phyloP scores from a whole-genome alignment of 2,797 vertebrate genomes.

The Rhabdomys pumilio region DNA sequence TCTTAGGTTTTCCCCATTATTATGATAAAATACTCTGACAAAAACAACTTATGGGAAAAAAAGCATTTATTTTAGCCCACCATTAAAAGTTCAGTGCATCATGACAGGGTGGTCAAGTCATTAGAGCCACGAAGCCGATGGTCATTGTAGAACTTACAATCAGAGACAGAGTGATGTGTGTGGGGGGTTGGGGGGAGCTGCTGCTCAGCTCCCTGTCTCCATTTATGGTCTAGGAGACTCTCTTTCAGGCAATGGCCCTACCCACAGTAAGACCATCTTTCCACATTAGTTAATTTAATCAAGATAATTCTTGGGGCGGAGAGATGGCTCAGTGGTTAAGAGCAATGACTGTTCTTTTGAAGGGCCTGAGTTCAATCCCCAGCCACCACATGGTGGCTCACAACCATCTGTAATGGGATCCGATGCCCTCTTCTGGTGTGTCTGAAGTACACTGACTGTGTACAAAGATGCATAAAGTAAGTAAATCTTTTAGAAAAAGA shows the following conservation, averaged over 20 bases:
- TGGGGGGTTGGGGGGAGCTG: too few species aligned
- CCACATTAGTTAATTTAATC: neutral
- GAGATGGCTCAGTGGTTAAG: neutral
- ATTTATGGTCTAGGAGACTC: neutral
- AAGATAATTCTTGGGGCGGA: neutral
- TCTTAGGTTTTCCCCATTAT: neutral
- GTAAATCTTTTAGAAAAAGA: neutral
- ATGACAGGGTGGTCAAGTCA: neutral
- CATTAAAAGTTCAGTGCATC: neutral
- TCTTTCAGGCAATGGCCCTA: neutral
- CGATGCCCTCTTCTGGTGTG: neutral
- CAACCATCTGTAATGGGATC: neutral
- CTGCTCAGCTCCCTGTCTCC: neutral
- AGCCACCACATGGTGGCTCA: neutral
- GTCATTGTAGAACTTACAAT: neutral
- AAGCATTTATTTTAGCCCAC: neutral
- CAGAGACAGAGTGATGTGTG: neutral
- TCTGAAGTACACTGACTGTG: neutral
- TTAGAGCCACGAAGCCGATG: too few species aligned
- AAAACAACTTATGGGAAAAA: neutral
- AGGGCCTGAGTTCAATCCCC: neutral
- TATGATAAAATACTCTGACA: neutral
- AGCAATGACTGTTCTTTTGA: neutral
- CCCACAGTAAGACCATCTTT: neutral
- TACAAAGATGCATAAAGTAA: neutral